Evolutionary conservation across 1,140 invertebrate genomes (phyloP).

Genomic region (Luehdorfia chinensis): DNA sequence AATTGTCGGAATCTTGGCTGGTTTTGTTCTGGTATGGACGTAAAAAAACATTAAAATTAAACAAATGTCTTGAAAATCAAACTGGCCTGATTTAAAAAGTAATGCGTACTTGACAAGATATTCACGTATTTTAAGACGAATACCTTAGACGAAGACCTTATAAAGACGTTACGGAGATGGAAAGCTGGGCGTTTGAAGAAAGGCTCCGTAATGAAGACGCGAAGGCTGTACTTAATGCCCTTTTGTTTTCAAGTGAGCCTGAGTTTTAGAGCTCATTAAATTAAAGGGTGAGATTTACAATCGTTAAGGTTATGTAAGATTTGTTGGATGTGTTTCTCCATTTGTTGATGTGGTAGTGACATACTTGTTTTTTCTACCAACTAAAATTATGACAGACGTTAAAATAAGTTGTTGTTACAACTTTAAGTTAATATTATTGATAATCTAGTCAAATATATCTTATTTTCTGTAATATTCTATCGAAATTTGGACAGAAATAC

Average conservation of each 20-base stretch:
- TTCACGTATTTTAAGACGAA: background rate
- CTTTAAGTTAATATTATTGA: too few relatives aligned
- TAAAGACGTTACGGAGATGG: conserved; percentile 14
- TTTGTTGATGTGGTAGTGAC: conserved; percentile 31
- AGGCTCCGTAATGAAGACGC: conserved; percentile 41
- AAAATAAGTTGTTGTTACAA: too few relatives aligned
- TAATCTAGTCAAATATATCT: too few relatives aligned
- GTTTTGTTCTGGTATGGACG: too few relatives aligned
- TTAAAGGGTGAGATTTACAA: conserved; percentile 59
- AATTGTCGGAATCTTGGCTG: too few relatives aligned
- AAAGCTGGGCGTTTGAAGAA: conserved; percentile 22
- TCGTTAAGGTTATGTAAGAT: conserved; percentile 40
- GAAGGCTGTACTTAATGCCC: conserved; percentile 35
- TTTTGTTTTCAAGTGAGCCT: conserved; percentile 55
- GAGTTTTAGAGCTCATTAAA: conserved; percentile 69
- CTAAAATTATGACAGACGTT: background rate
- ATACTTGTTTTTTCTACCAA: conserved; percentile 27
- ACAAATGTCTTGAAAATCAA: background rate
- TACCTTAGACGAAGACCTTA: background rate
- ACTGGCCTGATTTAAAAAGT: background rate
- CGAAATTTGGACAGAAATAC: too few relatives aligned
- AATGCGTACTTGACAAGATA: background rate
- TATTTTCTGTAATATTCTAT: too few relatives aligned
- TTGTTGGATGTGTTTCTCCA: conserved; percentile 32
- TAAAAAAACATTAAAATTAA: too few relatives aligned